Percentiles rank a stretch among this genome's conserved stretches.
Conservation (phyloP, 2,797 vertebrate species). For the Zenarchopterus dispar region DNA sequence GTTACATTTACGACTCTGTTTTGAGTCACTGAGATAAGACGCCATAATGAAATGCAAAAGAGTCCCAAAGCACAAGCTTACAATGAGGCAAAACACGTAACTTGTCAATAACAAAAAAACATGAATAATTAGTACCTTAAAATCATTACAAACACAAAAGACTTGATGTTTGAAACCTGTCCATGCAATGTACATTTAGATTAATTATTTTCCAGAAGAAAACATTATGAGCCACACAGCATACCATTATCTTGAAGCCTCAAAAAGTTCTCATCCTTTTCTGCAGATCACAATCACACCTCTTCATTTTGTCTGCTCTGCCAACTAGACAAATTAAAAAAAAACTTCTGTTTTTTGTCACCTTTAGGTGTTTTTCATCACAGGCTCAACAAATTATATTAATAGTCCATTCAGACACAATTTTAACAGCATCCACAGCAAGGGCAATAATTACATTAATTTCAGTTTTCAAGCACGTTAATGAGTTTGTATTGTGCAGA, state of each 20-base stretch:
- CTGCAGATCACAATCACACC: constrained; percentile 4
- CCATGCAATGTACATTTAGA: not conserved
- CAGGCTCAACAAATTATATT: not conserved
- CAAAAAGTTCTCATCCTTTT: not conserved
- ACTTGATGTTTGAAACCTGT: not conserved
- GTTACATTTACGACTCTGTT: constrained; percentile 61
- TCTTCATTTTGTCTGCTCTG: constrained; percentile 9
- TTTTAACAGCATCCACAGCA: not conserved
- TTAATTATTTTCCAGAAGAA: not conserved
- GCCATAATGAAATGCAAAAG: constrained; percentile 11
- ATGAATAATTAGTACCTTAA: no score
- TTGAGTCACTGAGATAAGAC: no score
- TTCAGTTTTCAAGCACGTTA: not conserved
- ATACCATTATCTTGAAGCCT: not conserved
- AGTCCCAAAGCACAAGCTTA: constrained; percentile 15
- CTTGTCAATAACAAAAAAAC: no score
- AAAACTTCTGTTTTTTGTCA: not conserved
- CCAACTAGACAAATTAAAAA: not conserved
- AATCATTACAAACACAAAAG: not conserved
- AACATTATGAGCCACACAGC: not conserved
- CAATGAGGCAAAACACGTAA: no score
- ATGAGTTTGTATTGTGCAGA: not conserved
- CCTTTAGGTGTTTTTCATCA: constrained; percentile 16
- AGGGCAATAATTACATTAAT: not conserved
- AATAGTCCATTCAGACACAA: not conserved